Base-by-base conservation (phyloP, 1,140 invertebrate species). In the Drosophila aff. region DNA sequence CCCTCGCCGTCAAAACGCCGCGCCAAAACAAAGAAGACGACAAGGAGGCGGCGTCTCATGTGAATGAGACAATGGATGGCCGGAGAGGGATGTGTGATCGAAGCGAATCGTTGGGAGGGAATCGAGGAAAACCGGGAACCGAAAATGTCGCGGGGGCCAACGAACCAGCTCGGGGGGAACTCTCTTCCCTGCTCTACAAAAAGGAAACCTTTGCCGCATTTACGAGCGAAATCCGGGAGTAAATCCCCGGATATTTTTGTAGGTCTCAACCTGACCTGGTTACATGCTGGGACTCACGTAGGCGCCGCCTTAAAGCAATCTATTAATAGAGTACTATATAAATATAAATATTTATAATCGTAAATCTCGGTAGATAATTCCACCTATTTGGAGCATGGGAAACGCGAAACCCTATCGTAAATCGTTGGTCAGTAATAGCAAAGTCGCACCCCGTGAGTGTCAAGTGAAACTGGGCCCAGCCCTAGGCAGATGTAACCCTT, bases 301-400 rank as follows among this genome's bases (percentile, higher is more conserved):
- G 41, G 6, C 26, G n/a, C 2, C 18, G 36, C 47, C 11, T 11
- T 0, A 10, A 38, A 55, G 11, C 15, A 3, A 23, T 69, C 40
- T 66, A 57, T 36, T 9, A 9, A 36, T 36, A 15, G 4, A 15
- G 4, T n/a, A n/a, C 33, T 66, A 43, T 18, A 43, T 40, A 16
- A 15, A 38, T 38, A 11, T 18, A 46, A 11, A 33, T 33, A 33
- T 33, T 33, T 28, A 36, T 31, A 49, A 41, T 41, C 63, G 63
- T 77, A 77, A 77, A 69, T 77, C 74, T 67, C 15, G 49, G 26
- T 7, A 16, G 21, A 47, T 72, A 71, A 49, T 67, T 44, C 44
- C 10, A 40, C 21, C 11, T 53, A 21, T 53, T 57, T 59, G 9
- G 44, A 57, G 44, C 53, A 50, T 60, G 66, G 33, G 9, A 40